A percentile compares a stretch with the other conserved stretches of the same genome.
These are phyloP conservation scores for Scomber colias DNA, from an alignment of 2,113 vertebrate genomes.

Conservation along the genomic window DNA sequence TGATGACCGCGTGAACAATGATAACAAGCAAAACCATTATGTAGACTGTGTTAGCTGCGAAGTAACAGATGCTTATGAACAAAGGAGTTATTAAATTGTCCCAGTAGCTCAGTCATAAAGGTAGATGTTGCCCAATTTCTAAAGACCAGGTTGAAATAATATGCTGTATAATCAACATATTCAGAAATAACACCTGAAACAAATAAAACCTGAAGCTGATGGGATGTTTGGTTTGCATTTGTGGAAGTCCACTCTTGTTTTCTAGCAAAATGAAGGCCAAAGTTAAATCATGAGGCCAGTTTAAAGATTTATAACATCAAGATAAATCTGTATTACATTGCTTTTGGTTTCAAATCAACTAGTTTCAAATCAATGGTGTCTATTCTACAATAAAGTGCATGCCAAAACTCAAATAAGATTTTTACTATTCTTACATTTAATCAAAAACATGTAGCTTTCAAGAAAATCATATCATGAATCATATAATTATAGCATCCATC, in stretches of 20 bases:
- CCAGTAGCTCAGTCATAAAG: background rate
- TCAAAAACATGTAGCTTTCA: too few species aligned
- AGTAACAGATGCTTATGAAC: background rate
- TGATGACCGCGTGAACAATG: slow-evolving; percentile 38
- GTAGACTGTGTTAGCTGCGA: background rate
- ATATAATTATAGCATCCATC: too few species aligned
- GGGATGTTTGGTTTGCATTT: slow-evolving; percentile 2
- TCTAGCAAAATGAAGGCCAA: background rate
- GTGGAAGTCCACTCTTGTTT: slow-evolving; percentile 5
- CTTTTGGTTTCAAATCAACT: too few species aligned
- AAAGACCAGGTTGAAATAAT: background rate
- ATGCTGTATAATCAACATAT: background rate
- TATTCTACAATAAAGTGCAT: background rate
- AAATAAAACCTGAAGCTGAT: background rate
- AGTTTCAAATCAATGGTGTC: too few species aligned
- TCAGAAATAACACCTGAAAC: background rate
- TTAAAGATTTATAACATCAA: background rate
- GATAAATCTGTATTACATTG: too few species aligned
- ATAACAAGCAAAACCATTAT: background rate
- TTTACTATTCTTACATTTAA: too few species aligned
- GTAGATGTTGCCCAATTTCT: background rate
- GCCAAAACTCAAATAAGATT: background rate
- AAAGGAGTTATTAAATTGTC: background rate
- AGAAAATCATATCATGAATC: too few species aligned
- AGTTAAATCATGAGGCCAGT: background rate